Base-by-base conservation (phyloP, 2,888 invertebrate species). In the Busseola fusca region DNA sequence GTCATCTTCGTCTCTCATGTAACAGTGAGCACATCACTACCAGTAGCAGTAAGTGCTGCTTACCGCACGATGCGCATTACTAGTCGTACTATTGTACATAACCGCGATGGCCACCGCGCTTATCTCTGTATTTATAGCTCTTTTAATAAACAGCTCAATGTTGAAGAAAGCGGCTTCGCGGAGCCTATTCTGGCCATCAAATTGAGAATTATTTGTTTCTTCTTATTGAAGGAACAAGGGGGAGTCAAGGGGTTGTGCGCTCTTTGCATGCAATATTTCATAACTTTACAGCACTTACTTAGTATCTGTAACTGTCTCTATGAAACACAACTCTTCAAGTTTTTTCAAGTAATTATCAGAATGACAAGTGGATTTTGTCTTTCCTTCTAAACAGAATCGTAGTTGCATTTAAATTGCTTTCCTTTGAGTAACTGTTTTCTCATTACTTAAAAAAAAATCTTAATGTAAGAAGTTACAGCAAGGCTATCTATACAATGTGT, bases 81-180 rank as follows among this genome's bases (percentile, higher is more conserved):
- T 65, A 76, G 64, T 59, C 48, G 40, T 60, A 65, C 64, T 72
- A 69, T 66, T 73, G 70, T 78, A 78, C 78, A 83, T 87, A 87
- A 84, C 85, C 70, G 69, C 69, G 75, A 79, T 78, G 76, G 71
- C 67, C 73, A 60, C 64, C 72, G 62, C 69, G 74, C 77, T 81
- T 81, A 85, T 76, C 80, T 80, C 48, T 18, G 42, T 72, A 74
- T 72, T 78, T 80, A 78, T 74, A 72, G 58, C 76, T 75, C 52
- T 79, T 78, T 80, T 84, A 80, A 82, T 77, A 76, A 81, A 83
- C 60, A 64, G 64, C 66, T 69, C 48, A 67, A 72, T 70, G 37
- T 48, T 4, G 34, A 64, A 54, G n/a, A 27, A 50, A 64, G 65
- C 50, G 64, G 70, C 48, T 52, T 25, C 45, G 56, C n/a, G 70